Evolutionary conservation across 2,797 vertebrate genomes (phyloP).

Genomic region (Diplodus puntazzo): DNA sequence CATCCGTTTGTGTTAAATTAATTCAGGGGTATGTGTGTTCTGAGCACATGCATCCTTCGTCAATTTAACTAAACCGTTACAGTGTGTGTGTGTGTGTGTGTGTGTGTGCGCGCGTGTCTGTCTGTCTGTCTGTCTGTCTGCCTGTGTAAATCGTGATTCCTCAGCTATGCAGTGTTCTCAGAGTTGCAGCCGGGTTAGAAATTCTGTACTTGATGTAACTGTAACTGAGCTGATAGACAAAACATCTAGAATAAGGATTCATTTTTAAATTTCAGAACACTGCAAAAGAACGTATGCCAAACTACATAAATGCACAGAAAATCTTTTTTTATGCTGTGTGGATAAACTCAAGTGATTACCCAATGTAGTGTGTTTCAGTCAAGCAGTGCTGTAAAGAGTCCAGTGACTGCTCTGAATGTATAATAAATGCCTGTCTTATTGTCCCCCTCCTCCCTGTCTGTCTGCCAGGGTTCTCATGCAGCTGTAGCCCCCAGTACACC

Average conservation of each 20-base stretch:
- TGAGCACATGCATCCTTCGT: too few species aligned
- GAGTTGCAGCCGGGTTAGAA: too few species aligned
- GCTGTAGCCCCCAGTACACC: slow-evolving; percentile 92
- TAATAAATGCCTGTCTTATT: slow-evolving; percentile 9
- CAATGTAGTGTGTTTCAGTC: background rate
- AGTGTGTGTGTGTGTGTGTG: background rate
- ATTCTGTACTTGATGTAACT: too few species aligned
- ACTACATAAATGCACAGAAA: too few species aligned
- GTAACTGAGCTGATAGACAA: too few species aligned
- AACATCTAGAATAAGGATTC: too few species aligned
- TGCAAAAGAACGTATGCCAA: too few species aligned
- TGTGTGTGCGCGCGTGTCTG: background rate
- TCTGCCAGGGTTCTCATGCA: slow-evolving; percentile 92
- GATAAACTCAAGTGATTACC: background rate
- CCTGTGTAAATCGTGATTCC: background rate
- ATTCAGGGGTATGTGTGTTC: too few species aligned
- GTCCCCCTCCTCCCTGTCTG: background rate
- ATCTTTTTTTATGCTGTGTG: background rate
- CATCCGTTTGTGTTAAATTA: too few species aligned
- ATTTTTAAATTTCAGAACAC: too few species aligned
- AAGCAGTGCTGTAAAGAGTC: background rate
- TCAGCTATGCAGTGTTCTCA: too few species aligned
- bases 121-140: background rate
- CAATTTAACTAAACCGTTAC: too few species aligned
- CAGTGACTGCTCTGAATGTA: slow-evolving; percentile 4